A percentile compares a stretch with the other conserved stretches of the same genome.
phyloP scores from a whole-genome alignment of 2,888 invertebrate species.

The Eurois occulta region DNA sequence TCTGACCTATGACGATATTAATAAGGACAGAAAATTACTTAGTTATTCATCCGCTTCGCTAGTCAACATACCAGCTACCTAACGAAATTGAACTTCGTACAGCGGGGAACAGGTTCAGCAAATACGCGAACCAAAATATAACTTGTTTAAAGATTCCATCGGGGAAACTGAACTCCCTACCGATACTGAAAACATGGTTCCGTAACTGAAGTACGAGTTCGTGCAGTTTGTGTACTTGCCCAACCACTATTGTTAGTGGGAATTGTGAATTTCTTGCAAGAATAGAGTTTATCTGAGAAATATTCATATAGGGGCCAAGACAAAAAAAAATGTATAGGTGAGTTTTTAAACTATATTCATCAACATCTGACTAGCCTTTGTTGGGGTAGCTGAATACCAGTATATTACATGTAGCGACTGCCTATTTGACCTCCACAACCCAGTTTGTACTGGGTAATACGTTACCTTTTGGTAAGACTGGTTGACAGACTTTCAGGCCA shows the following conservation, averaged over 20 bases:
- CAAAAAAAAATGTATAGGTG: too few species aligned
- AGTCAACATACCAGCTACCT: not conserved
- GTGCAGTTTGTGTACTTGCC: not conserved
- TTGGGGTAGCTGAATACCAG: too few species aligned
- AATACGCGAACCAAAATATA: conserved; percentile 62
- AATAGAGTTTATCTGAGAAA: not conserved
- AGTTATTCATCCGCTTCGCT: conserved; percentile 25
- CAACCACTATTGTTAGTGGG: not conserved
- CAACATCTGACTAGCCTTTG: too few species aligned
- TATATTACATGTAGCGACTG: too few species aligned
- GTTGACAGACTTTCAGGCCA: too few species aligned
- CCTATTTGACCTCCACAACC: too few species aligned
- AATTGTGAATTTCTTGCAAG: conserved; percentile 2
- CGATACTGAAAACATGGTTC: conserved; percentile 39
- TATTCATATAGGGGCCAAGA: too few species aligned
- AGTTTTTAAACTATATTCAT: too few species aligned
- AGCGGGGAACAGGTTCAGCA: conserved; percentile 63
- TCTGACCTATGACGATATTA: not conserved
- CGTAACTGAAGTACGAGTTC: conserved; percentile 22
- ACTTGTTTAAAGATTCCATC: conserved; percentile 61
- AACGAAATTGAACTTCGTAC: conserved; percentile 45
- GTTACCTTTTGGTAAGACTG: too few species aligned
- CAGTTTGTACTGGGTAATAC: too few species aligned
- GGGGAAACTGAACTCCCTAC: conserved; percentile 31
- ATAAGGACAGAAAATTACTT: not conserved